Conservation (phyloP, 2,113 vertebrate species). For the Chloropsis cyanopogon region DNA sequence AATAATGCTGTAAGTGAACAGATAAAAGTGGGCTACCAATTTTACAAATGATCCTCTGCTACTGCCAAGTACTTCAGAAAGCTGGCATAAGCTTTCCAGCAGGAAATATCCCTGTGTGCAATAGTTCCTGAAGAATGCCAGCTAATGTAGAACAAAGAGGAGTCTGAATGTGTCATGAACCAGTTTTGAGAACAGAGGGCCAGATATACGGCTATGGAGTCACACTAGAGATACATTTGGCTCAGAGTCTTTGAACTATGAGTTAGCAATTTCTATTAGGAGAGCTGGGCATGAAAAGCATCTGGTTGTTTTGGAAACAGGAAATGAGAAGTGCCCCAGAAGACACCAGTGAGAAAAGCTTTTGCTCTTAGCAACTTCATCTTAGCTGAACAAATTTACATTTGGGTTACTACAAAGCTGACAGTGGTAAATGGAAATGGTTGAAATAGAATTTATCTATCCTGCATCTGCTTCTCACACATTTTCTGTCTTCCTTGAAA, state of each 20-base stretch:
- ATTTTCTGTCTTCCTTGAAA: not conserved
- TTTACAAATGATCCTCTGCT: slow-evolving; percentile 35
- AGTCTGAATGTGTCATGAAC: not conserved
- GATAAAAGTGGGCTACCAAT: slow-evolving; percentile 22
- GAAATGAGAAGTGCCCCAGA: slow-evolving; percentile 4
- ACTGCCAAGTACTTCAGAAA: slow-evolving; percentile 25
- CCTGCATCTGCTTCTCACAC: not conserved
- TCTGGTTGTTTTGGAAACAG: slow-evolving; percentile 1
- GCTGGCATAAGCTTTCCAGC: not conserved
- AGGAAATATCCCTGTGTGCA: not conserved
- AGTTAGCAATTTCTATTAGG: not conserved
- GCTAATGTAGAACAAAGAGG: not conserved
- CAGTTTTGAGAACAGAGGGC: not conserved
- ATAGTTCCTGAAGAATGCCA: not conserved
- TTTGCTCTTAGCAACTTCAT: slow-evolving; percentile 16
- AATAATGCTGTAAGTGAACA: slow-evolving; percentile 30
- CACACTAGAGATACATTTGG: not conserved
- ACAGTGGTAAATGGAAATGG: not conserved
- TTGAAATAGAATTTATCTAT: not conserved
- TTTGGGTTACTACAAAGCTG: not conserved
- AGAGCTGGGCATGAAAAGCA: not conserved
- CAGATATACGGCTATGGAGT: not conserved
- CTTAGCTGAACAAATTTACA: not conserved
- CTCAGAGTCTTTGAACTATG: not conserved
- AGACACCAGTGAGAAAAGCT: slow-evolving; percentile 45